Evolutionary conservation across 2,797 vertebrate genomes (phyloP).

Genomic region (Poecilia gillii): DNA sequence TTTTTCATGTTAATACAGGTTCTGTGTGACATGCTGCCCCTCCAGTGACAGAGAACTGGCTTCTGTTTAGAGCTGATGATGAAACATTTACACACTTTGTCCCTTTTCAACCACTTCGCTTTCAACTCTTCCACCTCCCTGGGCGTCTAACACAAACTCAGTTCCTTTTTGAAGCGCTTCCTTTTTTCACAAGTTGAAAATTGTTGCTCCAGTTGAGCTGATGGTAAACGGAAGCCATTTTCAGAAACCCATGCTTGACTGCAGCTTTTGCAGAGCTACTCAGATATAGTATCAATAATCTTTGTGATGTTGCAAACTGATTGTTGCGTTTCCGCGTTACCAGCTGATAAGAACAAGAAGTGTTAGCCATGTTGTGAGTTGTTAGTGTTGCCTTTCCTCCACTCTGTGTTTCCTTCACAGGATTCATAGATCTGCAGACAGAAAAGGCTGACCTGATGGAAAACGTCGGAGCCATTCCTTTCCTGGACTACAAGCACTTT

Average conservation of each 20-base stretch:
- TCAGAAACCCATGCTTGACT: background rate
- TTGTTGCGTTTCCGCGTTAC: background rate
- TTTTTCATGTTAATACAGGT: background rate
- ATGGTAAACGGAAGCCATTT: background rate
- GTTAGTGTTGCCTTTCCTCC: background rate
- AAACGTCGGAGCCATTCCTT: constrained; percentile 90
- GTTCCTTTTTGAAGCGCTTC: background rate
- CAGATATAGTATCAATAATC: background rate
- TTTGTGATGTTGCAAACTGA: background rate
- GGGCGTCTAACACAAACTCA: too few relatives aligned
- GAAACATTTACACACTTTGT: background rate
- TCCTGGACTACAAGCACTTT: constrained; percentile 98
- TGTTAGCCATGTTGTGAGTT: background rate
- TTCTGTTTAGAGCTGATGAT: background rate
- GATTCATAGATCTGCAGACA: constrained; percentile 96
- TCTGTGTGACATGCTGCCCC: background rate
- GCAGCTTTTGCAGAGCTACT: background rate
- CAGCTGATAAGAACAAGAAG: background rate
- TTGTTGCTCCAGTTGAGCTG: background rate
- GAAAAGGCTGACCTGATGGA: constrained; percentile 90
- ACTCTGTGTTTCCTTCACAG: constrained; percentile 71
- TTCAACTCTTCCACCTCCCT: background rate
- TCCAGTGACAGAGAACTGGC: background rate
- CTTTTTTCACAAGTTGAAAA: background rate
- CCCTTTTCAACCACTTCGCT: background rate